phyloP scores from a whole-genome alignment of 64 coral and sea anemone species.

The Pocillopora damicornis region DNA sequence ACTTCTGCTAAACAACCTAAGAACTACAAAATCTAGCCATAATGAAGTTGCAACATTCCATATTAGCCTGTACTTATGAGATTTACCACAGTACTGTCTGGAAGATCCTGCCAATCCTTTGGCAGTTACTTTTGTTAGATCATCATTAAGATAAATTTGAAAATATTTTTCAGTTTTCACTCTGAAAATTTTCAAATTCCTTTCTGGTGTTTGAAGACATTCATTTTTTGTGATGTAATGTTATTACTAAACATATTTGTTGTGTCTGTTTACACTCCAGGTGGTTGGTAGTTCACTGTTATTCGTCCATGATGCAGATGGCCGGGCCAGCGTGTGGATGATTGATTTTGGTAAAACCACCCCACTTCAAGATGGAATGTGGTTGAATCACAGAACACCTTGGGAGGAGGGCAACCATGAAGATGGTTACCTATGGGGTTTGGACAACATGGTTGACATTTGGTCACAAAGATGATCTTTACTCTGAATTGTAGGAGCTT shows the following conservation, averaged over 20 bases:
- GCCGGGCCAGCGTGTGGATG: conserved; percentile 90
- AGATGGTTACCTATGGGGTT: conserved; percentile 96
- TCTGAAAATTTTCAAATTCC: too few relatives aligned
- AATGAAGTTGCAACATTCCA: too few relatives aligned
- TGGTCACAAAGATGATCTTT: conserved; percentile 55
- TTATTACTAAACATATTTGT: background rate
- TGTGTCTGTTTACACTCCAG: conserved; percentile 30
- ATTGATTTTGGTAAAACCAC: conserved; percentile 97
- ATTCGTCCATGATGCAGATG: conserved; percentile 87
- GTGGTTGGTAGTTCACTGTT: conserved; percentile 92
- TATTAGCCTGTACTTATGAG: too few relatives aligned
- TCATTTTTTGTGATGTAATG: background rate
- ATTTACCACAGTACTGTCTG: too few relatives aligned
- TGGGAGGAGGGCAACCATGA: conserved; percentile 97
- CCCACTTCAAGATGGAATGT: conserved; percentile 48
- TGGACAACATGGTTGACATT: conserved; percentile 94
- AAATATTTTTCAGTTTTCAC: too few relatives aligned
- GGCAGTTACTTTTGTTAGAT: too few relatives aligned
- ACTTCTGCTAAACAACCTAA: too few relatives aligned
- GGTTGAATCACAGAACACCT: conserved; percentile 60
- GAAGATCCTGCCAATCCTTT: too few relatives aligned
- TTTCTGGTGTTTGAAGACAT: too few relatives aligned
- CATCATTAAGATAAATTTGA: too few relatives aligned
- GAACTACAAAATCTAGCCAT: too few relatives aligned
- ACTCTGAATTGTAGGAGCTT: background rate